A percentile compares a stretch with the other conserved stretches of the same genome.
phyloP scores from a whole-genome alignment of 1,140 invertebrate species.

The Lysiphlebus fabarum region DNA sequence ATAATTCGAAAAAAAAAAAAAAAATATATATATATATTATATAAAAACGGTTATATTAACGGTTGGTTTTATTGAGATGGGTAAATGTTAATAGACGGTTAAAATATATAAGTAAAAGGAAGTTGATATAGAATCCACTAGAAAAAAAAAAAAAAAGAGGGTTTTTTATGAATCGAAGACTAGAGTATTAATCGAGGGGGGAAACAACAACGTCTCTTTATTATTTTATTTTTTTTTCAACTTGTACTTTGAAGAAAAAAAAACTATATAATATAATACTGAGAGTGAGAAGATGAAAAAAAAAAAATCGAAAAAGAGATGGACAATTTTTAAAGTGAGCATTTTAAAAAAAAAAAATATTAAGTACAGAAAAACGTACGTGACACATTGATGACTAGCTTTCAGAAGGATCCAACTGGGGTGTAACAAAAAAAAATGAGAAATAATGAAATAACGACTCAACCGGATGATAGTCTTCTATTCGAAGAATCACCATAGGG shows the following conservation, averaged over 20 bases:
- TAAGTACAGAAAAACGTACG: neutral
- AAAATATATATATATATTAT: no score
- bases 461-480: no score
- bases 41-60: neutral
- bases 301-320: slow-evolving; percentile 5
- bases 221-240: no score
- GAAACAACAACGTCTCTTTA: slow-evolving; percentile 10
- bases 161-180: neutral
- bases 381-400: slow-evolving; percentile 1
- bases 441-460: no score
- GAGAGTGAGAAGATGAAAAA: slow-evolving; percentile 11
- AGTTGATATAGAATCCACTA: neutral
- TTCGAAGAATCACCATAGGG: no score
- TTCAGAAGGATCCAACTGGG: no score
- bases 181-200: slow-evolving; percentile 23
- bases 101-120: neutral
- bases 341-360: neutral
- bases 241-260: no score
- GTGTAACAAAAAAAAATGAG: no score
- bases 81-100: neutral
- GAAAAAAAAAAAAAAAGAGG: neutral
- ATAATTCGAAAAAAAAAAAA: neutral
- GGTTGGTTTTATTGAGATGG: no score
- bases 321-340: neutral
- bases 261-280: slow-evolving; percentile 14